Percentiles rank a stretch among this genome's conserved stretches.
Conservation (phyloP, 37 sponge, comb jelly and placozoan genomes). For the Theonella swinhoei region DNA sequence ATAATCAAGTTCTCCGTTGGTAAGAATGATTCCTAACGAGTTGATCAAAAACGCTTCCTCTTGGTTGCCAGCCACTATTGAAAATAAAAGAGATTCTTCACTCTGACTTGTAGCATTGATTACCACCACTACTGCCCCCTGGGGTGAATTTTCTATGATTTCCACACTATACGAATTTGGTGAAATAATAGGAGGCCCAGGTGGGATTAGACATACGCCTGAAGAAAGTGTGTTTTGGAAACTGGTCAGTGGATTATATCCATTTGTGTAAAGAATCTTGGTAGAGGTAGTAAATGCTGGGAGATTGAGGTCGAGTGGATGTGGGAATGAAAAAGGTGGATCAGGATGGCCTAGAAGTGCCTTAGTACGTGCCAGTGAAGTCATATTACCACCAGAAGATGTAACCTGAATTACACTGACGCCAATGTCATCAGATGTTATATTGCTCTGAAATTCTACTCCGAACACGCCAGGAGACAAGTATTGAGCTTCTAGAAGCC, state of each 20-base stretch:
- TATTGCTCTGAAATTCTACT: constrained; percentile 38
- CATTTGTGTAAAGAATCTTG: constrained; percentile 24
- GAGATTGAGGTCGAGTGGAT: constrained; percentile 31
- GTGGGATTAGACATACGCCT: constrained; percentile 7
- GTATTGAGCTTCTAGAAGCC: constrained; percentile 51
- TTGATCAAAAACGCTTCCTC: background rate
- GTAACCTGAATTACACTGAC: constrained; percentile 68
- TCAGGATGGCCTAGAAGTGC: constrained; percentile 67
- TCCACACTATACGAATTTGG: background rate
- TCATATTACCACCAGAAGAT: background rate
- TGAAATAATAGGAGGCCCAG: constrained; percentile 33
- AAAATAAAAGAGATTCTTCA: background rate
- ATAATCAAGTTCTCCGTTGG: constrained; percentile 31
- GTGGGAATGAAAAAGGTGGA: constrained; percentile 42
- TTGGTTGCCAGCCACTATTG: constrained; percentile 6
- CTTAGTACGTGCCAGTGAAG: constrained; percentile 35
- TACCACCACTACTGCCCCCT: constrained; percentile 30
- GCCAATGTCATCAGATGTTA: constrained; percentile 53
- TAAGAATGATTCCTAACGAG: constrained; percentile 5
- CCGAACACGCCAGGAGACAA: constrained; percentile 48
- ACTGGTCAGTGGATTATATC: constrained; percentile 59
- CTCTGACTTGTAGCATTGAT: constrained; percentile 37
- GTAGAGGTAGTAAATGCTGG: background rate
- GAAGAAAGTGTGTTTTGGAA: constrained; percentile 51
- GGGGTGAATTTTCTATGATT: constrained; percentile 32